phyloP scores from a whole-genome alignment of 2,888 invertebrate genomes.

The Aproaerema taeniolella region DNA sequence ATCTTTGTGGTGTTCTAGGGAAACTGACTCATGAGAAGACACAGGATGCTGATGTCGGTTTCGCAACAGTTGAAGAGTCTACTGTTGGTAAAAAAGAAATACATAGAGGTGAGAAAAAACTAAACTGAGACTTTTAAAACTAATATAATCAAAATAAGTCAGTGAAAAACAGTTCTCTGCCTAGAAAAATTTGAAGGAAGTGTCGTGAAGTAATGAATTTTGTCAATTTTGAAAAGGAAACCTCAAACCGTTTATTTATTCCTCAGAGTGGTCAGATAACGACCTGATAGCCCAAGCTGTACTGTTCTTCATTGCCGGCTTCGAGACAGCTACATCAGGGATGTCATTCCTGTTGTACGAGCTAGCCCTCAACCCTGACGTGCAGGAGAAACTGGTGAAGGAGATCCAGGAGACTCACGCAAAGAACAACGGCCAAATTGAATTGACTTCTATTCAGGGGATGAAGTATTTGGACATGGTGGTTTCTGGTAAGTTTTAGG shows the following conservation, averaged over 20 bases:
- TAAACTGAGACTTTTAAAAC: too few relatives aligned
- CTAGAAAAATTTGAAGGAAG: too few relatives aligned
- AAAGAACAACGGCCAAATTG: constrained; percentile 51
- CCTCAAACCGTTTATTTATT: not conserved
- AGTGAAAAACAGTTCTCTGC: too few relatives aligned
- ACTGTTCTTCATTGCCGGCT: constrained; percentile 46
- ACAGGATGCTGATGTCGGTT: constrained; percentile 29
- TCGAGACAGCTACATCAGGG: constrained; percentile 42
- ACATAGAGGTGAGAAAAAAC: constrained; percentile 32
- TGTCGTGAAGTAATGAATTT: too few relatives aligned
- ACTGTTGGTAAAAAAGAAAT: constrained; percentile 27
- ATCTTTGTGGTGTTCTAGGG: too few relatives aligned
- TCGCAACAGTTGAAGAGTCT: constrained; percentile 40
- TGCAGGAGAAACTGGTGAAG: constrained; percentile 69
- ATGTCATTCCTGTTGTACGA: constrained; percentile 75
- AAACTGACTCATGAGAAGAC: constrained; percentile 20
- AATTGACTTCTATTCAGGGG: constrained; percentile 67
- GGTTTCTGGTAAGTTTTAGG: constrained; percentile 58
- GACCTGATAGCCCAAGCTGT: constrained; percentile 44
- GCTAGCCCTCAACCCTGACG: constrained; percentile 73
- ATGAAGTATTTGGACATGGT: constrained; percentile 81
- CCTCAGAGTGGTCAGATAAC: constrained; percentile 11
- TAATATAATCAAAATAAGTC: too few relatives aligned
- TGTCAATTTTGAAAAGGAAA: too few relatives aligned
- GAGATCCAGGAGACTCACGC: constrained; percentile 69